phyloP scores from a whole-genome alignment of 2,888 invertebrate species.

The Dynastes maya region DNA sequence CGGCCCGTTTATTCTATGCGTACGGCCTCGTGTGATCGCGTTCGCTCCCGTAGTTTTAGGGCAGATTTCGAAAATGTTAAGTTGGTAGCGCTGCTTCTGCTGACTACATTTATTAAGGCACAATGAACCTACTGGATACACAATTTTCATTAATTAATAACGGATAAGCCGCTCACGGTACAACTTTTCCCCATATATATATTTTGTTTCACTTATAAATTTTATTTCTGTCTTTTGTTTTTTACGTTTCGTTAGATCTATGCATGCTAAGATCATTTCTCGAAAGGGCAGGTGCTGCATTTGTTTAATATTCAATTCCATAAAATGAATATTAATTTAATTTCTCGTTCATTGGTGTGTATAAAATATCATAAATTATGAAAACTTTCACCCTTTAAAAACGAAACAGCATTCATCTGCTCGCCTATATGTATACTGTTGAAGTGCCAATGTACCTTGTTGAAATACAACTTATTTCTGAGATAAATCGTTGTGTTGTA shows the following conservation, averaged over 20 bases:
- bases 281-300: not conserved
- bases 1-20: not conserved
- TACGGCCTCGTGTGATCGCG: not conserved
- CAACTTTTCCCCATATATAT: not conserved
- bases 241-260: not conserved
- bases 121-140: slow-evolving; percentile 32
- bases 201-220: not conserved
- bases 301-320: not conserved
- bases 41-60: slow-evolving; percentile 8
- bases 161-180: slow-evolving; percentile 10
- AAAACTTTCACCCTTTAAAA: no score
- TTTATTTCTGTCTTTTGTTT: not conserved
- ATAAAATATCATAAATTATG: no score
- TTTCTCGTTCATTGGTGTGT: no score
- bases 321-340: slow-evolving; percentile 2
- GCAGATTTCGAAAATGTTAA: slow-evolving; percentile 41
- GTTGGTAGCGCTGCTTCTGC: slow-evolving; percentile 18
- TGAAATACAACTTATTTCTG: no score
- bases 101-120: slow-evolving; percentile 34
- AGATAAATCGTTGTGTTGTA: no score
- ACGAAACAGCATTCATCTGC: no score
- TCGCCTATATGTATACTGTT: no score
- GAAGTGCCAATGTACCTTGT: no score
- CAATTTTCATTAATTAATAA: slow-evolving; percentile 43
- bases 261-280: not conserved